A percentile compares a stretch with the other conserved stretches of the same genome.
phyloP scores from a whole-genome alignment of 2,888 invertebrate genomes.

The Synanthedon tipuliformis region DNA sequence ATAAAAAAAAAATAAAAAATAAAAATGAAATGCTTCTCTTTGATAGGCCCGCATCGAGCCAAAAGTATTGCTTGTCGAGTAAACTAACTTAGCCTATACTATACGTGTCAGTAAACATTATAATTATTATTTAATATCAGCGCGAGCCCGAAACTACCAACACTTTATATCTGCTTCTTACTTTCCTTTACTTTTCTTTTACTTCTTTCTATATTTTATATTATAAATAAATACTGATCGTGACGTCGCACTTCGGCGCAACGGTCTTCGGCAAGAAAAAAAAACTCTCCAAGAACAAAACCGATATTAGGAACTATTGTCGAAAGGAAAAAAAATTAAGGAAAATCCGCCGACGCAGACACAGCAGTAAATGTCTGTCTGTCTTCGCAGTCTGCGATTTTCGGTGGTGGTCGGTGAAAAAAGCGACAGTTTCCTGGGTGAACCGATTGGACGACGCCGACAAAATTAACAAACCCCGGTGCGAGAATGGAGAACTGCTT shows the following conservation, averaged over 20 bases:
- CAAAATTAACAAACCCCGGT: no score
- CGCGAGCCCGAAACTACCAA: constrained; percentile 24
- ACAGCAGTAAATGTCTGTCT: constrained; percentile 15
- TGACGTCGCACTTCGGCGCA: constrained; percentile 20
- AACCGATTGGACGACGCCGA: no score
- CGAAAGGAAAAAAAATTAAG: constrained; percentile 12
- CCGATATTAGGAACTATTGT: constrained; percentile 36
- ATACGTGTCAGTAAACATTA: constrained; percentile 13
- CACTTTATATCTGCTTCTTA: no score
- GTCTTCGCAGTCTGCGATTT: not conserved
- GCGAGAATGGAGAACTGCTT: no score
- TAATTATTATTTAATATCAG: no score
- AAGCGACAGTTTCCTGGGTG: no score
- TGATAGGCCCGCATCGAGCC: constrained; percentile 38
- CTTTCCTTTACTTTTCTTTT: no score
- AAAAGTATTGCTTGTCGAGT: constrained; percentile 32
- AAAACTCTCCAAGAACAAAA: constrained; percentile 10
- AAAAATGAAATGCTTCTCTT: constrained; percentile 59
- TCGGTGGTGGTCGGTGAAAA: no score
- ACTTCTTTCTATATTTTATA: no score
- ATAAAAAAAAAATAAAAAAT: constrained; percentile 12
- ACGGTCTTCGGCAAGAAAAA: constrained; percentile 33
- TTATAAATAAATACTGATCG: constrained; percentile 35
- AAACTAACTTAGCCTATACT: constrained; percentile 34
- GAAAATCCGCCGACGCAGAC: constrained; percentile 12